phyloP scores from a whole-genome alignment of 2,113 vertebrate genomes.

The Piaya cayana region DNA sequence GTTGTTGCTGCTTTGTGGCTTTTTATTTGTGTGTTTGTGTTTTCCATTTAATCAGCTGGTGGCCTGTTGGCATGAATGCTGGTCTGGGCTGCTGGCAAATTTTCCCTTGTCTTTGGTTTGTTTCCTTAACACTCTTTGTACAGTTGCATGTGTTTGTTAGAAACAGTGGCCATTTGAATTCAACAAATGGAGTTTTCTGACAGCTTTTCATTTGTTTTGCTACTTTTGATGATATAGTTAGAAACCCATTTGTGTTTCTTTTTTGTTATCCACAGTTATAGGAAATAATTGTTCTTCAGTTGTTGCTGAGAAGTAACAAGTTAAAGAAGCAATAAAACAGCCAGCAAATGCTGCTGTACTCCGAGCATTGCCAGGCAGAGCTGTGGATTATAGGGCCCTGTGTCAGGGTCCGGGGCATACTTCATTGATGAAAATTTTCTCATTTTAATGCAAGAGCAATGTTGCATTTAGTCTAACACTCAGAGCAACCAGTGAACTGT shows the following conservation, averaged over 20 bases:
- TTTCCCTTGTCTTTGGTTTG: background rate
- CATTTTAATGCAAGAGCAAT: background rate
- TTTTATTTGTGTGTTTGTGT: background rate
- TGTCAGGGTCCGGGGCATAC: too few species aligned
- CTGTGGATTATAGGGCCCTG: background rate
- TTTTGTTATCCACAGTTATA: background rate
- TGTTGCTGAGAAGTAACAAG: background rate
- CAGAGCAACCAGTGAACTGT: background rate
- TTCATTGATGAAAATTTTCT: background rate
- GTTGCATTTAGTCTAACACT: background rate
- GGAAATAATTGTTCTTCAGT: background rate
- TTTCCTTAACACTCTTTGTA: background rate
- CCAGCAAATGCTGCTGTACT: rapidly evolving
- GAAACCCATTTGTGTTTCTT: background rate
- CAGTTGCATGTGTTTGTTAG: background rate
- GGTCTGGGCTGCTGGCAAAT: background rate
- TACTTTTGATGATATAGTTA: background rate
- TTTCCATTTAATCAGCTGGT: background rate
- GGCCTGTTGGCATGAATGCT: background rate
- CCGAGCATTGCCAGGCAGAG: background rate
- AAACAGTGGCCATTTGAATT: background rate
- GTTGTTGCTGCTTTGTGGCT: background rate
- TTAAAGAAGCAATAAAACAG: background rate
- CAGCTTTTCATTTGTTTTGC: background rate
- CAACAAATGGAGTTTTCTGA: background rate